A percentile compares a stretch with the other conserved stretches of the same genome.
Conservation (phyloP, 1,140 invertebrate species). For the Radopholus similis region DNA sequence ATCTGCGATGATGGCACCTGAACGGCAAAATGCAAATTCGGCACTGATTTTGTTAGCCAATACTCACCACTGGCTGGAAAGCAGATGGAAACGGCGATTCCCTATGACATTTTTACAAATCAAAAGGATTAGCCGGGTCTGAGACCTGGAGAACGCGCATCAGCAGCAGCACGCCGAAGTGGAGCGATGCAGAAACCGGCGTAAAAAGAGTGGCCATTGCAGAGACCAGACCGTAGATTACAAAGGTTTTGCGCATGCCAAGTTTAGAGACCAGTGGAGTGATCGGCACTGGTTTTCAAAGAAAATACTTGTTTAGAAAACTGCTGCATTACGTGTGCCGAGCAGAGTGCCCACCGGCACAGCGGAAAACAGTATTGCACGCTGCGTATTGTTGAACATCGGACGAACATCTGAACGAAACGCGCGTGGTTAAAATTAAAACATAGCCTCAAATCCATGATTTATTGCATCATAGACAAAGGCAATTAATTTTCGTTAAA, state of each 20-base stretch:
- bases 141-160: constrained; percentile 45
- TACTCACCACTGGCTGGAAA: constrained; percentile 46
- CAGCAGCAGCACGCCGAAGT: constrained; percentile 34
- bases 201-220: constrained; percentile 46
- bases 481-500: neutral
- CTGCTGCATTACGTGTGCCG: no score
- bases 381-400: constrained; percentile 10
- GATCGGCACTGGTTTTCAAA: no score
- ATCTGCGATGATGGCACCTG: constrained; percentile 38
- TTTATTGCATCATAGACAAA: no score
- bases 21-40: constrained; percentile 5
- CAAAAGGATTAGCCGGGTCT: neutral
- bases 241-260: constrained; percentile 37
- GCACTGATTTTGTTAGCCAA: neutral
- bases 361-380: constrained; percentile 11
- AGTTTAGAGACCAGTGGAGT: constrained; percentile 3
- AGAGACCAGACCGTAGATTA: constrained; percentile 51
- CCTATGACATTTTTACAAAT: constrained; percentile 27
- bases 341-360: constrained; percentile 17
- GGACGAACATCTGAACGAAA: neutral
- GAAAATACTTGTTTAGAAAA: constrained; percentile 5
- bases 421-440: neutral
- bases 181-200: constrained; percentile 40
- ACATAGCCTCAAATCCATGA: no score
- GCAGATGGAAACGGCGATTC: constrained; percentile 48